Conservation (phyloP, 2,113 vertebrate genomes). For the Ursus arctos region DNA sequence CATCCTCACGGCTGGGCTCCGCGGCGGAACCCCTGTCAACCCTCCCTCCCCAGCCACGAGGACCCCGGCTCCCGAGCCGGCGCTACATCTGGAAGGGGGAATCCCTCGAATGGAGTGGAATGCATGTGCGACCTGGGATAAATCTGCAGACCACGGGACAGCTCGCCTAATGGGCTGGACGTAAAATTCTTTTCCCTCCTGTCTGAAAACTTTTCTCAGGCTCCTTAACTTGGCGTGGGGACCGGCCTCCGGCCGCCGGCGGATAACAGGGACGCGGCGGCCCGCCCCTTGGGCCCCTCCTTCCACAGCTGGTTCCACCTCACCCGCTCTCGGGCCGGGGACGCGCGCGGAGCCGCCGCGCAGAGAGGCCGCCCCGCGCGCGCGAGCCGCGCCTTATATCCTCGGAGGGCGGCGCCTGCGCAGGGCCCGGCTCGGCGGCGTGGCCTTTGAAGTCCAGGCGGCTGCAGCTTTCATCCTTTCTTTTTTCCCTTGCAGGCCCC, state of each 20-base stretch:
- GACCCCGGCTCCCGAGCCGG: background rate
- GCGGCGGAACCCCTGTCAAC: background rate
- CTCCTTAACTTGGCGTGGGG: background rate
- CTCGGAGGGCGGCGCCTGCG: slow-evolving; percentile 91
- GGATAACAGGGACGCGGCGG: background rate
- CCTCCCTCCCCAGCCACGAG: background rate
- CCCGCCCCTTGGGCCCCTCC: background rate
- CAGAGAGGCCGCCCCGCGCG: slow-evolving; percentile 86
- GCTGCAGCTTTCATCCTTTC: slow-evolving; percentile 94
- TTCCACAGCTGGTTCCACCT: background rate
- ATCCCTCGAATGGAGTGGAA: background rate
- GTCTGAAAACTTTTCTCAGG: slow-evolving; percentile 60
- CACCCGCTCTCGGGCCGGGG: background rate
- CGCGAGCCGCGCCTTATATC: slow-evolving; percentile 91
- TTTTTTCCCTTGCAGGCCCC: slow-evolving; percentile 87
- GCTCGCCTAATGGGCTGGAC: background rate
- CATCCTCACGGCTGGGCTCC: background rate
- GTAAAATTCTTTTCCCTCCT: background rate
- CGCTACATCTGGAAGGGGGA: background rate
- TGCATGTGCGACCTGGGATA: background rate
- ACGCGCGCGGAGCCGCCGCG: background rate
- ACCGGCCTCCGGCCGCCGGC: background rate
- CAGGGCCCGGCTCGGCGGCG: slow-evolving; percentile 88
- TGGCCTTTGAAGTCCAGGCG: slow-evolving; percentile 96
- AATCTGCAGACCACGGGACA: background rate